Conservation (phyloP, 2,113 vertebrate genomes). For the Tympanuchus pallidicinctus region DNA sequence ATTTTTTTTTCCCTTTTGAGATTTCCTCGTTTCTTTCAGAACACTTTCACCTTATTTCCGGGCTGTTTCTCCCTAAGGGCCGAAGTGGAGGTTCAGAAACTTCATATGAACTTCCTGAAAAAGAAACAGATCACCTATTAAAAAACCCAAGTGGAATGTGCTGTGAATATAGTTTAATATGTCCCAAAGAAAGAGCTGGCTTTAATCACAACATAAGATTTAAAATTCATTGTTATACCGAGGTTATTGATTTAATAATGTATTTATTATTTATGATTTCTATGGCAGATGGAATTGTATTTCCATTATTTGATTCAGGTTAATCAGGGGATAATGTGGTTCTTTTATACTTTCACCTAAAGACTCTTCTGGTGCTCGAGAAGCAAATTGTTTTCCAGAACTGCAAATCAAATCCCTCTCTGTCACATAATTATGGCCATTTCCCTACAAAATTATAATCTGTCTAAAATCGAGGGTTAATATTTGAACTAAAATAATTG, state of each 20-base stretch:
- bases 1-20: slow-evolving; percentile 1
- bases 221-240: slow-evolving; percentile 46
- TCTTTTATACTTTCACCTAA: slow-evolving; percentile 19
- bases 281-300: slow-evolving; percentile 13
- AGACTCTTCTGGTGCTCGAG: neutral
- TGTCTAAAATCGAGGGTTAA: neutral
- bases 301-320: slow-evolving; percentile 36
- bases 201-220: slow-evolving; percentile 38
- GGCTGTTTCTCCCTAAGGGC: slow-evolving; percentile 11
- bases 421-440: neutral
- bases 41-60: slow-evolving; percentile 64
- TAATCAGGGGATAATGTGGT: slow-evolving; percentile 44
- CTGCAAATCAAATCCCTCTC: neutral
- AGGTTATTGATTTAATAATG: slow-evolving; percentile 59
- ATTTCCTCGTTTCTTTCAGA: slow-evolving; percentile 57
- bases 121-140: slow-evolving; percentile 69
- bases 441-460: neutral
- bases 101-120: slow-evolving; percentile 70
- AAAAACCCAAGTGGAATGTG: slow-evolving; percentile 44
- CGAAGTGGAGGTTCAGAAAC: slow-evolving; percentile 52
- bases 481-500: neutral
- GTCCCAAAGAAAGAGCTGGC: slow-evolving; percentile 55
- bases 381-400: neutral
- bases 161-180: slow-evolving; percentile 39
- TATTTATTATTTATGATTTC: slow-evolving; percentile 66